phyloP scores from a whole-genome alignment of 2,113 vertebrate genomes.

The Passer domesticus region DNA sequence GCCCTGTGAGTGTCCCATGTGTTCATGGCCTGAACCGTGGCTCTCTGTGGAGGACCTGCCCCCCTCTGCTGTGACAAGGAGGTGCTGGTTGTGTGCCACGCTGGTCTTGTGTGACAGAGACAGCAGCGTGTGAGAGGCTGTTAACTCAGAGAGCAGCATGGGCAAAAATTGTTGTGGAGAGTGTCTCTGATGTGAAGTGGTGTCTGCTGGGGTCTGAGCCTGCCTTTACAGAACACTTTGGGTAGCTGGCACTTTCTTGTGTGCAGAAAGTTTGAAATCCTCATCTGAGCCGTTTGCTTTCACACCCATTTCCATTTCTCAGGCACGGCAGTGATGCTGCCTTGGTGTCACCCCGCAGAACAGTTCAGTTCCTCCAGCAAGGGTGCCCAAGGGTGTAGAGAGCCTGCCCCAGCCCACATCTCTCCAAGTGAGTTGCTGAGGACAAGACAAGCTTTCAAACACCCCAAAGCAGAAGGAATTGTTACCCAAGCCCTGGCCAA shows the following conservation, averaged over 20 bases:
- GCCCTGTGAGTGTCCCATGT: fast-evolving
- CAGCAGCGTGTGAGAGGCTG: neutral
- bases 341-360: neutral
- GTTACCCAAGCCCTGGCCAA: neutral
- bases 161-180: neutral
- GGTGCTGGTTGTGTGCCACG: neutral
- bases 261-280: neutral
- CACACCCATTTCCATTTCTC: neutral
- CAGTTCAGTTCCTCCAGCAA: neutral
- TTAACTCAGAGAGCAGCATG: neutral
- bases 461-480: neutral
- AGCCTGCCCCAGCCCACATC: neutral
- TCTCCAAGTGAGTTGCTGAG: neutral
- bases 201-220: neutral
- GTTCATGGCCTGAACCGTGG: neutral
- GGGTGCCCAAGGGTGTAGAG: neutral
- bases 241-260: neutral
- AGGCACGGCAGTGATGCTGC: neutral
- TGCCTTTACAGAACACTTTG: neutral
- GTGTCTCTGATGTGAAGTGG: neutral
- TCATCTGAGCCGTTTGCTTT: neutral
- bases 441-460: neutral
- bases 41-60: neutral
- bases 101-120: neutral
- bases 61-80: neutral